Base-by-base conservation (phyloP, 2,113 vertebrate species). In the Tonatia bakeri region DNA sequence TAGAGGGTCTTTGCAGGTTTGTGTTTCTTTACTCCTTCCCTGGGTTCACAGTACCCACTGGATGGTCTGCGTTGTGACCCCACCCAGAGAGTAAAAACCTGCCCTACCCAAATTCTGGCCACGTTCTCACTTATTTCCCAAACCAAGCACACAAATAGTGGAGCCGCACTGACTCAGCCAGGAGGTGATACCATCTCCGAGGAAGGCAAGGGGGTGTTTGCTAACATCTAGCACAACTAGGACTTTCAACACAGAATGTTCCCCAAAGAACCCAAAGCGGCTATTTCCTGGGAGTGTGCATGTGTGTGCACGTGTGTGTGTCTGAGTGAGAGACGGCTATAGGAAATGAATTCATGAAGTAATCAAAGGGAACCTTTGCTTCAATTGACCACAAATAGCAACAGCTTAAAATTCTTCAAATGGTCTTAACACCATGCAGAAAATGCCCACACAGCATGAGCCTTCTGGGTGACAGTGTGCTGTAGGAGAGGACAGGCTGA, bases 341-440 rank as follows among this genome's bases (percentile, higher is more conserved):
- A 87, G 28, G 61, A 54, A 50, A 45, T 26, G 28, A 93, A 90
- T 77, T 69, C 47, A 87, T 86, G 56, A 89, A 75, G 56, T 75
- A 59, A 75, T 61, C 75, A 87, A 65, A 94, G 24, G 59, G 50
- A 93, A 76, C 5, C 15, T 82, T 86, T n/a, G 82, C 64, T 81
- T 91, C 36, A 87, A 81, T 40, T n/a, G 65, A 75, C 72, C 70
- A 52, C 52, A 93, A 81, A 92, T 77, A 87, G 86, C 28, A 72
- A 91, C 13, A 81, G 65, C 82, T 95, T 93, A 94, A 89, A 94
- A 90, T 92, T 91, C 85, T 87, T 95, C 33, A 87, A 88, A 75
- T 80, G 87, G 65, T 84, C 59, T 87, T 90, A 87, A 95, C 40
- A 72, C 36, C 93, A 84, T 83, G 72, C 88, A 95, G 94, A 85